Base-by-base conservation (phyloP, 2,113 vertebrate genomes). In the Calyptommatus sinebrachiatus region DNA sequence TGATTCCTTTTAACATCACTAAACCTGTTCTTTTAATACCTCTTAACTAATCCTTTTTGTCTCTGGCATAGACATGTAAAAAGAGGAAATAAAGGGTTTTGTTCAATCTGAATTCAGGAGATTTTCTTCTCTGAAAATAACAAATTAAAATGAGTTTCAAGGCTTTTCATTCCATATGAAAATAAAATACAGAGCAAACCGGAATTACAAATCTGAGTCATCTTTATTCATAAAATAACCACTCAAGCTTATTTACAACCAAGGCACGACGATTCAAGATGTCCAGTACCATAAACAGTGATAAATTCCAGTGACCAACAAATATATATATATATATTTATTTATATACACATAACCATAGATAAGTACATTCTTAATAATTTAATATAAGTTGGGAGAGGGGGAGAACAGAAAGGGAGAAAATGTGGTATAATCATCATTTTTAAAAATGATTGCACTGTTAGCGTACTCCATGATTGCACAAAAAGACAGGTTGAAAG, bases 191-290 rank as follows among this genome's bases (percentile, higher is more conserved):
- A 48, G 31, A n/a, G 21, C 22, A 7, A 29, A 35, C 24, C 8
- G 1, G 41, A 70, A 67, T 29, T 83, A 83, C 57, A 83, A 83
- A 83, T 79, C 22, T 63, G 66, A 78, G 22, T 62, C 57, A 62
- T 79, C 74, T 79, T 83, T 79, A 79, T 83, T 76, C 73, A 81
- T 76, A 81, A 81, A 81, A 81, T 71, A 79, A 41, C 60, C 24
- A 68, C 72, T 79, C 71, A 83, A 79, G 77, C 77, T 70, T 83
- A 83, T 79, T 79, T 78, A 83, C 77, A 83, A 70, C 68, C 82
- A 75, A 70, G 82, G 77, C 65, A 74, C 82, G 75, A 79, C 71
- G 53, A 79, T 73, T 75, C 77, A 73, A 70, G 65, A 63, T 66
- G 65, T 79, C 76, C 77, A 79, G 82, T 83, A 83, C 82, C 82